These are phyloP conservation scores for Tolypeutes matacus DNA, from an alignment of 2,797 vertebrate genomes.

Conservation along the genomic window DNA sequence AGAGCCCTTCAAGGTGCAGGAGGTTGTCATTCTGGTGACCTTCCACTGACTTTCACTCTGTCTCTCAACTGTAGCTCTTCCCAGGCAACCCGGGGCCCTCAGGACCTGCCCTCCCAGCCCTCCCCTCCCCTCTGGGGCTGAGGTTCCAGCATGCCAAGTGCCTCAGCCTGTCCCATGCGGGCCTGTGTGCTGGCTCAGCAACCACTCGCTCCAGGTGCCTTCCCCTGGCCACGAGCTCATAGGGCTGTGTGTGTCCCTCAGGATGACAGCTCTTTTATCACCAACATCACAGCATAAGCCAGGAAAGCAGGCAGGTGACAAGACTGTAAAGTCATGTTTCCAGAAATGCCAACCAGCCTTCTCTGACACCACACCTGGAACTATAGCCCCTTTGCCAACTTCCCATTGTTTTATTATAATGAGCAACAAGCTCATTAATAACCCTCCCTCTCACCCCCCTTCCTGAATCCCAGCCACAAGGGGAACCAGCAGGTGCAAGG, in stretches of 20 bases:
- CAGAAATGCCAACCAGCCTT: constrained; percentile 87
- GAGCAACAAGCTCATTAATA: constrained; percentile 90
- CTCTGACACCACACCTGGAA: constrained; percentile 86
- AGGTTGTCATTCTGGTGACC: background rate
- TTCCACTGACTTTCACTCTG: background rate
- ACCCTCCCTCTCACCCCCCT: constrained; percentile 78
- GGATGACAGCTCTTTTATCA: constrained; percentile 87
- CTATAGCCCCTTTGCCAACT: constrained; percentile 82
- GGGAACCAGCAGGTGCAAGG: constrained; percentile 89
- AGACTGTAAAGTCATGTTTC: constrained; percentile 85
- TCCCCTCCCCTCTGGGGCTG: background rate
- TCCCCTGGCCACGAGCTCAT: background rate
- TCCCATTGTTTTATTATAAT: constrained; percentile 88
- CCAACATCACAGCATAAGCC: constrained; percentile 55
- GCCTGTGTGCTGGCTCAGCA: constrained; percentile 69
- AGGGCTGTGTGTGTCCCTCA: constrained; percentile 15
- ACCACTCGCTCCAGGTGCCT: constrained; percentile 34
- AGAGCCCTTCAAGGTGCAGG: background rate
- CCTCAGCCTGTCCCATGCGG: constrained; percentile 4
- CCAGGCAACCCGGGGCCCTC: background rate
- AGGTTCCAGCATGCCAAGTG: background rate
- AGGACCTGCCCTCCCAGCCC: background rate
- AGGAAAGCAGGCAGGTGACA: constrained; percentile 77
- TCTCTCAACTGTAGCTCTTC: background rate
- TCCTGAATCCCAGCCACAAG: constrained; percentile 85